Base-by-base conservation (phyloP, 2,888 invertebrate species). In the Phaedon cochleariae region DNA sequence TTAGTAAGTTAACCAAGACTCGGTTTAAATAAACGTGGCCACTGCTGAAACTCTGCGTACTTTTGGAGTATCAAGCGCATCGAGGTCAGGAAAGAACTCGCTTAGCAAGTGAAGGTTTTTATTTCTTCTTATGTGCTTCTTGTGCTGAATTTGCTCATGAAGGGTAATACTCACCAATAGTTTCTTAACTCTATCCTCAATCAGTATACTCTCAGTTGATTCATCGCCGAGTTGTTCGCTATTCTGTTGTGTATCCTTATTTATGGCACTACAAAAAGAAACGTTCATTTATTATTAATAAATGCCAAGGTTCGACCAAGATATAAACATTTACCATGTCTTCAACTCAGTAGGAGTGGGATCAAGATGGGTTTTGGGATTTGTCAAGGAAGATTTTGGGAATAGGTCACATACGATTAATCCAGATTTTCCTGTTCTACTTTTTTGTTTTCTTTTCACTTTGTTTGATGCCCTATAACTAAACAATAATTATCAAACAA, bases 191-290 rank as follows among this genome's bases (percentile, higher is more conserved):
- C 26, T 31, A 3, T 57, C 17, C 26, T 57, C 45, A 22, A 57
- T 45, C 17, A 57, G 22, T 45, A 57, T 45, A 45, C 57, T 57
- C 45, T 57, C 57, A 17, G 45, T 6, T 45, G 57, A 57, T 9
- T 45, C 41, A 12, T 57, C 57, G 9, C 29, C n/a, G n/a, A n/a
- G n/a, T n/a, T n/a, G n/a, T n/a, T n/a, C n/a, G n/a, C n/a, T 17
- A 15, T 45, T 18, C 21, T 21, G 21, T 26, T 45, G 22, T 21
- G 45, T 45, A 45, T 12, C 10, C 1, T 21, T 12, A 22, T 18
- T 15, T 55, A 12, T 20, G 7, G 1, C 21, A 22, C 41, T 55
- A 41, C 22, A 15, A 22, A 10, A 55, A 55, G n/a, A n/a, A n/a
- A n/a, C n/a, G n/a, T n/a, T n/a, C n/a, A n/a, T n/a, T n/a, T n/a